Evolutionary conservation across 1,140 invertebrate species (phyloP).

Genomic region (Zeugodacus cucurbitae): DNA sequence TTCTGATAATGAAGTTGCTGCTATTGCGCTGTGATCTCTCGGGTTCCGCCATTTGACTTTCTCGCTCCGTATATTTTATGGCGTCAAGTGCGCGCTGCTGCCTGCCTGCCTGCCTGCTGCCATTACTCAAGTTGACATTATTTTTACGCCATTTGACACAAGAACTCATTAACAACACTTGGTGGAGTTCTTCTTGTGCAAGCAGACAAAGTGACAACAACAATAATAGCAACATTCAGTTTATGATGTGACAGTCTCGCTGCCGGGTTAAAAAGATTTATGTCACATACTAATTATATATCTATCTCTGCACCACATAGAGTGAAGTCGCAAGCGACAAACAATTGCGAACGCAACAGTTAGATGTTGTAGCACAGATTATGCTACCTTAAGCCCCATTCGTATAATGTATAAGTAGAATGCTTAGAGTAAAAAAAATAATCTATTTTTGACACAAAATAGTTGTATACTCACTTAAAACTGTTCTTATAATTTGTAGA

Average conservation of each 20-base stretch:
- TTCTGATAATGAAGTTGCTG: constrained; percentile 25
- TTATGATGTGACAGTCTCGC: not conserved
- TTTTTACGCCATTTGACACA: constrained; percentile 38
- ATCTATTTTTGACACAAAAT: too few relatives aligned
- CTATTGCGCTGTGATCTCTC: not conserved
- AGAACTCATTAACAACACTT: constrained; percentile 37
- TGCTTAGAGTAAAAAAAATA: too few relatives aligned
- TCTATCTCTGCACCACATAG: not conserved
- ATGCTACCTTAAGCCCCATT: too few relatives aligned
- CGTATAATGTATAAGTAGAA: too few relatives aligned
- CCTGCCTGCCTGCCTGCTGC: constrained; percentile 7
- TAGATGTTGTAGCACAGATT: too few relatives aligned
- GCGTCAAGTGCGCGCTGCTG: constrained; percentile 25
- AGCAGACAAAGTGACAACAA: not conserved
- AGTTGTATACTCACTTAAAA: too few relatives aligned
- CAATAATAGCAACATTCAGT: not conserved
- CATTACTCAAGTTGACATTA: constrained; percentile 37
- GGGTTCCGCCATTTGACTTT: not conserved
- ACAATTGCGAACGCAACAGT: not conserved
- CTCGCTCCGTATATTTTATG: constrained; percentile 33
- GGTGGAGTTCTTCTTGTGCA: not conserved
- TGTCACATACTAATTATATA: not conserved
- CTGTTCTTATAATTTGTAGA: too few relatives aligned
- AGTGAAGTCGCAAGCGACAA: not conserved
- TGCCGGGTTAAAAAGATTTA: constrained; percentile 13